Evolutionary conservation across 2,888 invertebrate species (phyloP), one percentile per base, ranked within the genome.

Genomic region (Drosophila kuntzei): DNA sequence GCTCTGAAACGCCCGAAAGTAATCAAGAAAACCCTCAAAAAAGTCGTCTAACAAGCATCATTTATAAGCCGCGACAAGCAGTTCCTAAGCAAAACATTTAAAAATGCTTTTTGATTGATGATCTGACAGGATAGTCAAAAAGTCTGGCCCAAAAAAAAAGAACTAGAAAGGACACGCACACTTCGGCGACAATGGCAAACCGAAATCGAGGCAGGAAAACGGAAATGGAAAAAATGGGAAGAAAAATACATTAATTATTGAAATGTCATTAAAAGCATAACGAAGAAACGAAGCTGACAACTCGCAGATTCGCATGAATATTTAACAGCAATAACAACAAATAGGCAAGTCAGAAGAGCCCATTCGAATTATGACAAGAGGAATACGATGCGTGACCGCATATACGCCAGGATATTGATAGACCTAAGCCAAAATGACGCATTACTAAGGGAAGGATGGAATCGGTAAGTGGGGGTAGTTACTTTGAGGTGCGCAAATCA

Each of bases 211-310:
- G 16, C 55, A 76, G 72, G 71, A 65, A 77, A 76, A 58, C 60
- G 76, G 82, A 75, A 80, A 83, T 80, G 67, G 60, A 68, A 74
- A 86, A 73, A 72, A 72, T 76, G 74, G 71, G 63, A 78, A 72
- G 70, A 67, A 73, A 82, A 79, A 71, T 73, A 87, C 90, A 90
- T 90, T 90, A 90, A 90, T 90, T 90, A 90, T 90, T 90, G 90
- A 90, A 87, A 87, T 90, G 89, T 89, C 90, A 90, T 88, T 90
- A 89, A 79, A 83, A 68, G 71, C 69, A 61, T 32, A 61, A 37
- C 54, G 54, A 44, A 61, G 43, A 74, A 74, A 68, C 77, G 76
- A 49, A 54, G 55, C 85, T 87, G 81, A 82, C 81, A 67, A 62
- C 63, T 72, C 72, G 55, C 73, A 81, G 80, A 88, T 89, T 88